Base-by-base conservation (phyloP, 2,888 invertebrate species). In the Mycogona germanica region DNA sequence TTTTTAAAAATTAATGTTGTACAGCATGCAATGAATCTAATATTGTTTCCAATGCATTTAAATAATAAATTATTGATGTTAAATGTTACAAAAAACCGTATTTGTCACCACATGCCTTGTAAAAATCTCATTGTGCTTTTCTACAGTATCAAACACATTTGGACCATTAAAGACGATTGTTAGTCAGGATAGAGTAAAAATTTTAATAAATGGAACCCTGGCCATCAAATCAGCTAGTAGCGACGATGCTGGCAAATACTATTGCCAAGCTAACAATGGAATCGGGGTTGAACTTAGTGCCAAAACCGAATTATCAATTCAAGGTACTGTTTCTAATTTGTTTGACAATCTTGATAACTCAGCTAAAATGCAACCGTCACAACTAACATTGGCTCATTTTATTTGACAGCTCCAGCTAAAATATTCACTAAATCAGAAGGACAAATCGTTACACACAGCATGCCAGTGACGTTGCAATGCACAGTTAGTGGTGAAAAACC, bases 211-310 rank as follows among this genome's bases (percentile, higher is more conserved):
- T 58, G 70, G 70, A 3, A 67, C 67, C 6, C 60, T 70, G 50
- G 57, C 64, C 28, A 67, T 70, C 60, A 80, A 80, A 65, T 78
- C 82, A 63, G 83, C 66, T 23, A 53, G 57, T 49, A 65, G 65
- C 48, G 57, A 56, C 12, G 68, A 69, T 56, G 64, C 64, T 55
- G 68, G 68, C 2, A 64, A 65, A 58, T 70, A 68, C 58, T 60
- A 68, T 51, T 70, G 70, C 60, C 66, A 67, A 49, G 64, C 68
- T 28, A 64, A 64, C 54, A 70, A 70, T 56, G 63, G 65, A 9
- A 65, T 70, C 21, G 68, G 68, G 21, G 63, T 64, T 42, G 68
- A 65, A 17, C 64, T 70, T 50, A 69, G 69, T 60, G 68, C 67
- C 60, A 65, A 68, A 32, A 62, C 69, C 19, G 61, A 63, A 47